phyloP scores from a whole-genome alignment of 1,140 invertebrate genomes.

The Mya arenaria region DNA sequence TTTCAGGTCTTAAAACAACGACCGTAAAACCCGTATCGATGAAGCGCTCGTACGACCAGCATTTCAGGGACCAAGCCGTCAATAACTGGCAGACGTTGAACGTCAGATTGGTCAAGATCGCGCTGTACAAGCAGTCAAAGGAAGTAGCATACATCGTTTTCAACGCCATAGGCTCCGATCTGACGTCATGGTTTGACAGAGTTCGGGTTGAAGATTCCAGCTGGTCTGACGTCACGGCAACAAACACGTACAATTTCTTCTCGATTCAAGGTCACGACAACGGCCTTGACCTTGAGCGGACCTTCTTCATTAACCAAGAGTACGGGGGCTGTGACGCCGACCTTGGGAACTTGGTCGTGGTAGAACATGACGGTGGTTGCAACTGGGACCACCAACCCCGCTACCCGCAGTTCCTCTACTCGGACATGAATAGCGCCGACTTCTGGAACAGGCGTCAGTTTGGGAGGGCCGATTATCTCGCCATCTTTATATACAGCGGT shows the following conservation, averaged over 20 bases:
- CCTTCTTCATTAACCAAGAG: conserved; percentile 13
- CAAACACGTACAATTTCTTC: conserved; percentile 6
- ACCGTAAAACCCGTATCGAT: conserved; percentile 3
- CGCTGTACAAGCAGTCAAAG: conserved; percentile 1
- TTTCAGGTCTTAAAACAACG: not conserved
- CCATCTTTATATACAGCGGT: conserved; percentile 24
- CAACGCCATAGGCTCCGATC: not conserved
- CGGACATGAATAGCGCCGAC: conserved; percentile 13
- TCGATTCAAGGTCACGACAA: not conserved
- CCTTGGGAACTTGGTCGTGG: not conserved
- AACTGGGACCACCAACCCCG: not conserved
- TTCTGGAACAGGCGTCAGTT: conserved; percentile 6
- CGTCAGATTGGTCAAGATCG: conserved; percentile 11
- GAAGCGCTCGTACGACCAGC: conserved; percentile 1
- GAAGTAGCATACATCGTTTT: conserved; percentile 37
- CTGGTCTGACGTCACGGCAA: conserved; percentile 14
- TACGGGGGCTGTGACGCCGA: conserved; percentile 15
- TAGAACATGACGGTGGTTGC: not conserved
- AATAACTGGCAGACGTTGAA: not conserved
- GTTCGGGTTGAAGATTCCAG: not conserved
- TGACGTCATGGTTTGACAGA: conserved; percentile 17
- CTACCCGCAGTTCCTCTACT: conserved; percentile 33
- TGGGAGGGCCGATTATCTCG: conserved; percentile 28
- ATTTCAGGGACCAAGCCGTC: not conserved
- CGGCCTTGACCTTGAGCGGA: not conserved